phyloP scores from a whole-genome alignment of 2,888 invertebrate species.

The Prosopocoilus inquinatus region DNA sequence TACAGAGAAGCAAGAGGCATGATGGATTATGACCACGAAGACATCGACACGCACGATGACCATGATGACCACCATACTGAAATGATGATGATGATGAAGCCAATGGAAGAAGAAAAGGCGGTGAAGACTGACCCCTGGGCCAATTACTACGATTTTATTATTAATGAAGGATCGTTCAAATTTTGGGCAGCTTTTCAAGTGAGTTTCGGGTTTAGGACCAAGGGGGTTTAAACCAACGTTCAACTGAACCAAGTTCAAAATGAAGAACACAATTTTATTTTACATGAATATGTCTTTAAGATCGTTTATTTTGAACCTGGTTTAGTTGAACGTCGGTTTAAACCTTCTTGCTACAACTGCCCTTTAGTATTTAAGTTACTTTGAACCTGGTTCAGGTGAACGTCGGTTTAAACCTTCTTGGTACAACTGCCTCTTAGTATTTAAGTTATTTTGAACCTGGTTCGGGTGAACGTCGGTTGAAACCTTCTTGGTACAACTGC shows the following conservation, averaged over 20 bases:
- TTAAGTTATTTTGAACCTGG: too few species aligned
- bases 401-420: too few species aligned
- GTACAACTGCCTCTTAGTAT: too few species aligned
- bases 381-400: too few species aligned
- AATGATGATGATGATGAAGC: conserved; percentile 28
- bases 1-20: conserved; percentile 40
- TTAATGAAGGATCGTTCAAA: conserved; percentile 85
- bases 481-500: too few species aligned
- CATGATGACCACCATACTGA: conserved; percentile 52
- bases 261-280: background rate
- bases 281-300: too few species aligned
- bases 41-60: conserved; percentile 51
- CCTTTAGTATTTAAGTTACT: too few species aligned
- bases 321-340: too few species aligned
- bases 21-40: conserved; percentile 53
- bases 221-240: background rate
- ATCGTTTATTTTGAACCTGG: too few species aligned
- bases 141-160: conserved; percentile 82
- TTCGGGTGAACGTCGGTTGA: too few species aligned
- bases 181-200: conserved; percentile 89
- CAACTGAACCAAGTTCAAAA: background rate
- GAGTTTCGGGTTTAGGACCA: conserved; percentile 26
- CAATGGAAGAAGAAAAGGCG: conserved; percentile 55
- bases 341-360: too few species aligned
- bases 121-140: conserved; percentile 71